Percentiles rank a stretch among this genome's conserved stretches.
Conservation (phyloP, 2,797 vertebrate genomes). For the Gila robusta region DNA sequence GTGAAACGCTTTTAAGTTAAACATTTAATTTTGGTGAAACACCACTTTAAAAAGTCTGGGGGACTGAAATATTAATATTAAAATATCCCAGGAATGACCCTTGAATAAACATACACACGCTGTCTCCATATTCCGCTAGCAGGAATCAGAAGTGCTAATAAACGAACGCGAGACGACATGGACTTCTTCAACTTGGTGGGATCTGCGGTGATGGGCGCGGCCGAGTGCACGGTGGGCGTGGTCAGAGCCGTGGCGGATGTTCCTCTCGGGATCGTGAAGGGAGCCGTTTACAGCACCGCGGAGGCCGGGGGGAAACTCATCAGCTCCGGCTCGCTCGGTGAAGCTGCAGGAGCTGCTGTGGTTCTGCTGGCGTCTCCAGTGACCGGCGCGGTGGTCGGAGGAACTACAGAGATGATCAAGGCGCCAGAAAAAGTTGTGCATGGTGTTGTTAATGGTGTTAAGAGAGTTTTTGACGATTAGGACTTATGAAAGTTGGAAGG, state of each 20-base stretch:
- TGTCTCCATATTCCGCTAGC: neutral
- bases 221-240: neutral
- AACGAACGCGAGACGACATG: neutral
- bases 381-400: neutral
- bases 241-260: constrained; percentile 4
- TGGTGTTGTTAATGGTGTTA: neutral
- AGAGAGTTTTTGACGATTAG: neutral
- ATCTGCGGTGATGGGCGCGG: neutral
- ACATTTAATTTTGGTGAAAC: too few species aligned
- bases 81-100: too few species aligned
- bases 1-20: too few species aligned
- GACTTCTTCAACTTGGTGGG: neutral
- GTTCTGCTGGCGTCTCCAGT: neutral
- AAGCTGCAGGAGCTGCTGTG: neutral
- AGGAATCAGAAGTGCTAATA: neutral
- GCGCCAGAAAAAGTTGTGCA: constrained; percentile 3
- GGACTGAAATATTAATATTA: too few species aligned
- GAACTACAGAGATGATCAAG: neutral
- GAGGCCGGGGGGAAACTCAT: neutral
- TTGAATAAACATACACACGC: too few species aligned
- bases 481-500: too few species aligned
- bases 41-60: too few species aligned
- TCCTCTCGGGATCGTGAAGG: neutral
- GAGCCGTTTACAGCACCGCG: neutral
- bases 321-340: neutral